Evolutionary conservation across 2,888 invertebrate species (phyloP), one percentile per base, ranked within the genome.

Genomic region (Rhingia campestris): DNA sequence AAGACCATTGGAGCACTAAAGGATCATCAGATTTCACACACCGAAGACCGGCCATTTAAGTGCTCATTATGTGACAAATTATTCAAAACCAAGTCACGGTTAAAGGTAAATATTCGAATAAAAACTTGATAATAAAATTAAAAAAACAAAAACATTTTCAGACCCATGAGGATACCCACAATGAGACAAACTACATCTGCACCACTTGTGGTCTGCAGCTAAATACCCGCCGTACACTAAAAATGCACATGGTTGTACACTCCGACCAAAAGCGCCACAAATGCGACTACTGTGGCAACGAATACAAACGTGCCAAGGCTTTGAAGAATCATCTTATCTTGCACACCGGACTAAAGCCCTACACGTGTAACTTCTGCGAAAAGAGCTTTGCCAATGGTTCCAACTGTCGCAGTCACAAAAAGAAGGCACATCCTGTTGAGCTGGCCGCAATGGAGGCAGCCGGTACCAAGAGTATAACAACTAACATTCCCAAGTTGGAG

Each of bases 11-110:
- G 92, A 1, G 92, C 92, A 1, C 87, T 93, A 0, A 92, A 91
- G 45, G 92, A 92, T 80, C 93, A 93, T 87, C 90, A 92, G 75
- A 88, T 92, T 4, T 92, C 91, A 1, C 93, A 93, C 81, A 92
- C 91, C 12, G 91, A 92, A 2, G 92, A 91, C 4, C 90, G 91
- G 4, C 92, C 92, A 0, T 92, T 91, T 86, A 89, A 89, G 53
- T 93, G 93, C 86, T 87, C 89, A 1, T 89, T 91, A 32, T 91
- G 91, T 54, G 88, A 88, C 0, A 90, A 90, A 12, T 86, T 87
- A 7, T 91, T 91, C 67, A 91, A 92, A 86, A 91, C 89, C 69
- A 88, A 89, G 35, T 86, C 90, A 0, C 87, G 90, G 0, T 63
- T 90, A 33, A 88, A 87, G 86, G 88, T 88, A 0, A 80, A 41